Evolutionary conservation across 2,113 vertebrate species (phyloP), one percentile per base, ranked within the genome.

Genomic region (Paedocypris sp.): DNA sequence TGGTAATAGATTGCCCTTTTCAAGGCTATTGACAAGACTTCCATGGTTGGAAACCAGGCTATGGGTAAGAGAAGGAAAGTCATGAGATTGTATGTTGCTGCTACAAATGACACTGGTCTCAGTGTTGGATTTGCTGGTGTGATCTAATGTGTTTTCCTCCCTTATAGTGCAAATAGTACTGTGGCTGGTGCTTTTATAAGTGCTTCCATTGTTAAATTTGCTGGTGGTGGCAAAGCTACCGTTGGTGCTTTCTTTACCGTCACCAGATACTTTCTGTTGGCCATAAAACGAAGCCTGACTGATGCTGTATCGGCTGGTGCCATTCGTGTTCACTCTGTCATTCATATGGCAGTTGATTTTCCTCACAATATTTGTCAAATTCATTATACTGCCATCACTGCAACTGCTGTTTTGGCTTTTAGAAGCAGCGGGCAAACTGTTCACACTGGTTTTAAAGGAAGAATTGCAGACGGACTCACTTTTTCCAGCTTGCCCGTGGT

Each of bases 1-100:
- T 0, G 88, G 84, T 16, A 87, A 89, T 61, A 90, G 87, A 75
- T 90, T 90, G 57, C 82, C 86, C 67, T 89, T 88, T 73, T 83
- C 86, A 36, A 86, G 71, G 0, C 70, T 76, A 43, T 91, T 89
- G 0, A 86, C 74, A 67, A 86, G 77, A 41, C 79, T 82, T 42
- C 60, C 84, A 35, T 60, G 22, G 38, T 68, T 52, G 80, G 0
- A 84, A 79, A 50, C 78, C 76, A 71, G 60, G 45, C 36, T 60
- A 28, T 54, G 22, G 51, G 51, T 26, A 54, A 54, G 88, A 84
- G 9, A 78, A 61, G 83, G 84, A 0, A 84, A 76, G 7, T 60
- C 60, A 29, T n/a, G 50, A 25, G 49, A 22, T 51, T n/a, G 25
- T 29, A 32, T 57, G 53, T 43, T 0, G 85, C 72, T 0, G 76